Base-by-base conservation (phyloP, 2,113 vertebrate genomes). In the Ammodytes dubius region DNA sequence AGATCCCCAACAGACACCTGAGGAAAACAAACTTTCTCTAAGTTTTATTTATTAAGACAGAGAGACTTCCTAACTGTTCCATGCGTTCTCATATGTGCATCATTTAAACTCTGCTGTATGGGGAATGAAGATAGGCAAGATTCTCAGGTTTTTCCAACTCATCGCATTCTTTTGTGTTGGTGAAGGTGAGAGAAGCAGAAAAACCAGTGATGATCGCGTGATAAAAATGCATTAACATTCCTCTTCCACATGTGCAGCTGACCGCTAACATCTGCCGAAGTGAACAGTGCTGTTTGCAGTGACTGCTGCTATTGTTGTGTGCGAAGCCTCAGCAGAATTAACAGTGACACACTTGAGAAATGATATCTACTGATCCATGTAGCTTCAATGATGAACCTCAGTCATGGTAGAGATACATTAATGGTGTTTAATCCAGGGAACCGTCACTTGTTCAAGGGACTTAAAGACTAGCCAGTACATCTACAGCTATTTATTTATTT, bases 1-100 rank as follows among this genome's bases (percentile, higher is more conserved):
- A 99, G 92, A 99, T 99, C 79, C 97, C 97, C 74, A 99, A 98
- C 91, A 97, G 94, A 86, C 96, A 97, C 92, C 94, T 99, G 89
- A 95, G 70, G 54, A 99, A 99, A 91, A 98, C 94, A n/a, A 99
- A 99, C 94, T 98, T 99, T 91, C 97, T 93, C 89, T 99, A 90
- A 94, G 70, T 9, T 35, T 6, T 1, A 19, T 69, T 46, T 27
- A 60, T n/a, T 1, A 14, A 4, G 35, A 59, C 63, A 77, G 50
- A 77, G 50, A 70, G 52, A 60, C 59, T 63, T 68, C 9, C 15
- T 17, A 14, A 59, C 39, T 65, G 75, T 13, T 74, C 73, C 42
- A 53, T 61, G 63, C 79, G n/a, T 78, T 87, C 50, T 52, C 54
- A 56, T 47, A 68, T 17, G 17, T 64, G 46, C 64, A 54, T 70